phyloP scores from a whole-genome alignment of 2,888 invertebrate genomes.

The Vanessa cardui region DNA sequence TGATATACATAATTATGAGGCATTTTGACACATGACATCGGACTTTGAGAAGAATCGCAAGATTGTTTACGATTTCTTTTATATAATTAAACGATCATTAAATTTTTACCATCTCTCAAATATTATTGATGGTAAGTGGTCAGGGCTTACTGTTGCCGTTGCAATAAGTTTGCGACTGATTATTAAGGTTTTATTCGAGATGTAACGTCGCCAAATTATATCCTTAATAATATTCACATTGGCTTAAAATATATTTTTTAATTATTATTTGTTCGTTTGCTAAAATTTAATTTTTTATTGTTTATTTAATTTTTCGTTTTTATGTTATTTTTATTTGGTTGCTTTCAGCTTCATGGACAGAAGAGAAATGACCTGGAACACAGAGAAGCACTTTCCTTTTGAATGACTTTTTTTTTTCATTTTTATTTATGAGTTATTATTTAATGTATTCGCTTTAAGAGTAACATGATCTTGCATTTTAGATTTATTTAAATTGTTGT shows the following conservation, averaged over 20 bases:
- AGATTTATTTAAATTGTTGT: conserved; percentile 1
- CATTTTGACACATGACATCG: too few relatives aligned
- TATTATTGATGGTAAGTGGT: not conserved
- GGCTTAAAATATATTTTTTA: too few relatives aligned
- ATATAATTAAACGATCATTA: too few relatives aligned
- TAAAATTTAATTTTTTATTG: conserved; percentile 19
- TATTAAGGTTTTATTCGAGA: too few relatives aligned
- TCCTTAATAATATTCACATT: too few relatives aligned
- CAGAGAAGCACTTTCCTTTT: conserved; percentile 33
- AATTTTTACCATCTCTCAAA: not conserved
- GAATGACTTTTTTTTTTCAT: not conserved
- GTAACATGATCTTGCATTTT: not conserved
- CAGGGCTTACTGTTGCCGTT: too few relatives aligned
- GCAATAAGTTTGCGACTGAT: too few relatives aligned
- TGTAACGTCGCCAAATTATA: too few relatives aligned
- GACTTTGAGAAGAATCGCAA: too few relatives aligned
- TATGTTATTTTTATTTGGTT: conserved; percentile 44
- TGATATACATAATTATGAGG: too few relatives aligned
- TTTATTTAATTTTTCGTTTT: conserved; percentile 25
- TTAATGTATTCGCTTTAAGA: not conserved
- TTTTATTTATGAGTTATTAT: conserved; percentile 21
- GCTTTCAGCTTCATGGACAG: conserved; percentile 46
- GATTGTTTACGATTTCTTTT: too few relatives aligned
- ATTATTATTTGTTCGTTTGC: not conserved
- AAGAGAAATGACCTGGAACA: conserved; percentile 46